phyloP scores from a whole-genome alignment of 2,113 vertebrate genomes.

The Saguinus imperator region DNA sequence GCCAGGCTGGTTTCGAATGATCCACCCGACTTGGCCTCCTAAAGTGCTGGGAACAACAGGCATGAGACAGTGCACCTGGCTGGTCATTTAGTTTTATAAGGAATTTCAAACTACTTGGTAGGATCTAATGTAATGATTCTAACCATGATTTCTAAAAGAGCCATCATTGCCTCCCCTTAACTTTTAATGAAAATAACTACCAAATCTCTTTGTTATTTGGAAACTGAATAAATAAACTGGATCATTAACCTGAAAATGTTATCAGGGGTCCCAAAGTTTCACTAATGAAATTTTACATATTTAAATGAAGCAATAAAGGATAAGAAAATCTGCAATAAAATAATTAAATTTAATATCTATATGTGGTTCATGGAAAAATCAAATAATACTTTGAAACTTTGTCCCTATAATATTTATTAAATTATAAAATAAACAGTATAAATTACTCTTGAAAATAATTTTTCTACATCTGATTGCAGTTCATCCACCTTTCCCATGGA shows the following conservation, averaged over 20 bases:
- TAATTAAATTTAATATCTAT: background rate
- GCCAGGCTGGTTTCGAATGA: too few species aligned
- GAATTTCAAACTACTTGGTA: conserved; percentile 21
- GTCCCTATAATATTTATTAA: background rate
- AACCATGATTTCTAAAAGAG: conserved; percentile 18
- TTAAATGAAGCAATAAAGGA: background rate
- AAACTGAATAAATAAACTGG: conserved; percentile 38
- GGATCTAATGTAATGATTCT: conserved; percentile 49
- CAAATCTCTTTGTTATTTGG: conserved; percentile 23
- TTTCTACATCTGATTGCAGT: background rate
- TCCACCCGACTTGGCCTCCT: too few species aligned
- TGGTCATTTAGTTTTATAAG: conserved; percentile 20
- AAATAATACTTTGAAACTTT: conserved; percentile 16
- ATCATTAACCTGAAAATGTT: conserved; percentile 44
- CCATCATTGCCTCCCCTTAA: conserved; percentile 37
- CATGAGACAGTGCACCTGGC: too few species aligned
- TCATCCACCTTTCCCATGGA: background rate
- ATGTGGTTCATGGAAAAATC: background rate
- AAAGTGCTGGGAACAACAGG: too few species aligned
- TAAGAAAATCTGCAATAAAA: conserved; percentile 25
- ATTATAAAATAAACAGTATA: background rate
- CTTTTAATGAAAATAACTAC: conserved; percentile 51
- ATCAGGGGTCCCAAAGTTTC: background rate
- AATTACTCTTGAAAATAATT: background rate
- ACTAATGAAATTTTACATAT: conserved; percentile 12